These are phyloP conservation scores for Acrobasis suavella DNA, from an alignment of 2,888 invertebrate species.

Conservation along the genomic window DNA sequence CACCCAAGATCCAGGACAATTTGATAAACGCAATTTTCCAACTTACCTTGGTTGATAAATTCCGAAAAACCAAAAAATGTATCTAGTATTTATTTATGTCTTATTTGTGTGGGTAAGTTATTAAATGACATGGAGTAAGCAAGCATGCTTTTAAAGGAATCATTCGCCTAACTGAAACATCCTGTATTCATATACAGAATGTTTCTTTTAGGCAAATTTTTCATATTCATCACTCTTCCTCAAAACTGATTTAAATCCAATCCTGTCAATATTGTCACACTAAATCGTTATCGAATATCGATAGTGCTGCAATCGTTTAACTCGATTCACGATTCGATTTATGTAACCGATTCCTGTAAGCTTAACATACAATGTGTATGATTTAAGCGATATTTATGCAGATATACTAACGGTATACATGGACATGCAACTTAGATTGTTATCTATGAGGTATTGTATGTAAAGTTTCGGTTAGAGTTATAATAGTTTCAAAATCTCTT, in stretches of 20 bases:
- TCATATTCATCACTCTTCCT: background rate
- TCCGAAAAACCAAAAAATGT: too few relatives aligned
- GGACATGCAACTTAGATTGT: conserved; percentile 6
- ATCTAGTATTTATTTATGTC: too few relatives aligned
- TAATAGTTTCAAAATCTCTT: too few relatives aligned
- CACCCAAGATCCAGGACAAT: too few relatives aligned
- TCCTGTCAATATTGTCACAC: background rate
- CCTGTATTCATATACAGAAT: too few relatives aligned
- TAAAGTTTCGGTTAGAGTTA: background rate
- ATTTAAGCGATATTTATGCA: conserved; percentile 8
- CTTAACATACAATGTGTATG: conserved; percentile 33
- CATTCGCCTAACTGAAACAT: too few relatives aligned
- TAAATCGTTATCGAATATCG: conserved; percentile 17
- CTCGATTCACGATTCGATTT: conserved; percentile 39
- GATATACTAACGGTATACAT: background rate
- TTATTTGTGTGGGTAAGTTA: too few relatives aligned
- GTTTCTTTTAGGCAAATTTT: too few relatives aligned
- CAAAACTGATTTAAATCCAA: background rate
- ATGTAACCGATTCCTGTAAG: conserved; percentile 35
- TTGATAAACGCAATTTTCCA: too few relatives aligned
- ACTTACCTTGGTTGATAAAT: too few relatives aligned
- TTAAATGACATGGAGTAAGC: too few relatives aligned
- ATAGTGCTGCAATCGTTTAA: conserved; percentile 29
- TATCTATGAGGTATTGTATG: conserved; percentile 17
- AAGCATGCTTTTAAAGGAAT: too few relatives aligned